These are phyloP conservation scores for Propithecus perrieri DNA, from an alignment of 2,797 vertebrate genomes.

Conservation along the genomic window DNA sequence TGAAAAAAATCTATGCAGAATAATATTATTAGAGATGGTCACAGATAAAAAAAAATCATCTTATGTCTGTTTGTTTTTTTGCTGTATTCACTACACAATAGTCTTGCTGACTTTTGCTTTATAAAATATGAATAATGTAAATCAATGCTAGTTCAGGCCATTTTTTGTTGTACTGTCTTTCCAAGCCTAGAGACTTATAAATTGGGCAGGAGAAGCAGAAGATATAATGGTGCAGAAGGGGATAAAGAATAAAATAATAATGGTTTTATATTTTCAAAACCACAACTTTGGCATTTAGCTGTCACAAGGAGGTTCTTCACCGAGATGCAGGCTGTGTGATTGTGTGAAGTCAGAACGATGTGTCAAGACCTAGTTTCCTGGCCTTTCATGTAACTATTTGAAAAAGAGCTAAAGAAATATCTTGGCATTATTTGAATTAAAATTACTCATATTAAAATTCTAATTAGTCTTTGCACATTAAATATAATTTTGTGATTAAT, in stretches of 20 bases:
- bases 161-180: slow-evolving; percentile 72
- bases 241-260: slow-evolving; percentile 76
- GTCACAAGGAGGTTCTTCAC: slow-evolving; percentile 82
- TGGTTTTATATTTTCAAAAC: slow-evolving; percentile 81
- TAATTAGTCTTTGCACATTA: slow-evolving; percentile 76
- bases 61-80: slow-evolving; percentile 62
- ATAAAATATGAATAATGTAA: slow-evolving; percentile 67
- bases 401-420: slow-evolving; percentile 79
- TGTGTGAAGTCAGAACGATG: slow-evolving; percentile 80
- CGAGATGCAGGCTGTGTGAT: slow-evolving; percentile 73
- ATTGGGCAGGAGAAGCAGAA: slow-evolving; percentile 41
- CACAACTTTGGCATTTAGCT: slow-evolving; percentile 80
- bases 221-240: neutral
- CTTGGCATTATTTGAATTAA: slow-evolving; percentile 82
- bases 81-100: slow-evolving; percentile 4
- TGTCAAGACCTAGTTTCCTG: slow-evolving; percentile 79
- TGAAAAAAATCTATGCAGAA: slow-evolving; percentile 54
- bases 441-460: slow-evolving; percentile 79
- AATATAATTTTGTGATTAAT: slow-evolving; percentile 73
- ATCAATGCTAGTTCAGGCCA: slow-evolving; percentile 69
- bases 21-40: slow-evolving; percentile 32
- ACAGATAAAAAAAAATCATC: slow-evolving; percentile 13
- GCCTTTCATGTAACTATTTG: slow-evolving; percentile 80
- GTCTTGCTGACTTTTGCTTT: slow-evolving; percentile 74
- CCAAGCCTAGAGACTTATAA: slow-evolving; percentile 68